These are phyloP conservation scores for Epinephelus moara DNA, from an alignment of 2,113 vertebrate genomes.

Conservation along the genomic window DNA sequence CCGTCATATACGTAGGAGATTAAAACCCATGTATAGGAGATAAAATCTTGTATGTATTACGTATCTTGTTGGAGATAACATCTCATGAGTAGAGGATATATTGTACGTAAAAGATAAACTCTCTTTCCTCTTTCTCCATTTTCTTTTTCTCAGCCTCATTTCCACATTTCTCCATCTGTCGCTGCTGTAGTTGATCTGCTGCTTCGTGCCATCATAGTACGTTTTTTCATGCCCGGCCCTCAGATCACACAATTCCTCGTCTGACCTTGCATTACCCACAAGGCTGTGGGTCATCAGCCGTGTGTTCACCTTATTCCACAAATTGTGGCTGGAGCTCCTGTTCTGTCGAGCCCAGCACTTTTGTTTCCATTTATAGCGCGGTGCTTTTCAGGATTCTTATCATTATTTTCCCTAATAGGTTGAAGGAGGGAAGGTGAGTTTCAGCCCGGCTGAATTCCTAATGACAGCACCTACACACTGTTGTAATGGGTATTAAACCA, in stretches of 20 bases:
- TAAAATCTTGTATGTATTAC: too few relatives aligned
- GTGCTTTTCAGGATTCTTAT: slow-evolving; percentile 53
- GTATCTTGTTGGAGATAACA: too few relatives aligned
- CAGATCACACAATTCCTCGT: slow-evolving; percentile 14
- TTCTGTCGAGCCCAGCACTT: slow-evolving; percentile 66
- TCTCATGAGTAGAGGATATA: too few relatives aligned
- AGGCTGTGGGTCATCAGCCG: slow-evolving; percentile 38
- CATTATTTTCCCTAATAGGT: slow-evolving; percentile 50
- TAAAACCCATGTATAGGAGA: too few relatives aligned
- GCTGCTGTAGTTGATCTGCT: neutral
- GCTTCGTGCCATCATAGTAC: slow-evolving; percentile 23
- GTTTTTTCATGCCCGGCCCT: slow-evolving; percentile 13
- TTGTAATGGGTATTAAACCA: slow-evolving; percentile 65
- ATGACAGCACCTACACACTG: slow-evolving; percentile 42
- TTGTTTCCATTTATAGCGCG: slow-evolving; percentile 47
- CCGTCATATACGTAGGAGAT: too few relatives aligned
- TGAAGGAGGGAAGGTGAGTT: slow-evolving; percentile 44
- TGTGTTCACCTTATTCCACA: slow-evolving; percentile 60
- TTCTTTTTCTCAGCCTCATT: neutral
- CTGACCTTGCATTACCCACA: slow-evolving; percentile 65
- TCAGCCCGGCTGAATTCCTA: slow-evolving; percentile 19
- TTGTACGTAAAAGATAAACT: too few relatives aligned
- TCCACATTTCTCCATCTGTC: neutral
- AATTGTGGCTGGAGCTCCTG: slow-evolving; percentile 42
- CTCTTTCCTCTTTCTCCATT: neutral